Conservation (phyloP, 2,797 vertebrate genomes). For the Dendrocincla fuliginosa region DNA sequence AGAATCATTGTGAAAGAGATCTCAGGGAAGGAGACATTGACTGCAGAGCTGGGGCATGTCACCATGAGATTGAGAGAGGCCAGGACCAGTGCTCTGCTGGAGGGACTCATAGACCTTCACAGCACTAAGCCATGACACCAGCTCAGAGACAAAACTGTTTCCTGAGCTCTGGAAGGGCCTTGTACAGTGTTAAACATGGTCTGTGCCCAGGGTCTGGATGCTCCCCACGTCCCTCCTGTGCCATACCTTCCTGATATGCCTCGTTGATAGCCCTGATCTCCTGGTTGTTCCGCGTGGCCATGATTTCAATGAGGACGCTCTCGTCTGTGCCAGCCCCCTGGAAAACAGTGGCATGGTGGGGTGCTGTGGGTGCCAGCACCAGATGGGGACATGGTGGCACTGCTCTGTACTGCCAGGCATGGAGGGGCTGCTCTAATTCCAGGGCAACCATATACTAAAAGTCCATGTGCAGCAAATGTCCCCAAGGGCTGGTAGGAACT, state of each 20-base stretch:
- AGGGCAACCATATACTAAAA: not conserved
- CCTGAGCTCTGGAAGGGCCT: not conserved
- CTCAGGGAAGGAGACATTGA: not conserved
- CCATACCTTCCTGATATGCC: conserved; percentile 85
- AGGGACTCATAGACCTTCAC: not conserved
- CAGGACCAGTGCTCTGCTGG: not conserved
- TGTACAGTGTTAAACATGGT: rapidly evolving
- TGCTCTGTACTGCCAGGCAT: not conserved
- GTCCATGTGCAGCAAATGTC: not conserved
- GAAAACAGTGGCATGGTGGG: not conserved
- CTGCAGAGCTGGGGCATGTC: not conserved
- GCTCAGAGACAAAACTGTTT: not conserved
- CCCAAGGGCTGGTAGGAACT: not conserved
- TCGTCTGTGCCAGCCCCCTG: conserved; percentile 96
- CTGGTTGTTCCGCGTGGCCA: conserved; percentile 88
- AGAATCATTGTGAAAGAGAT: not conserved
- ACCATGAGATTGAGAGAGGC: not conserved
- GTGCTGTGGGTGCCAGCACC: not conserved
- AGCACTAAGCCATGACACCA: not conserved
- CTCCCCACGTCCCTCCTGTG: rapidly evolving
- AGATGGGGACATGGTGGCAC: not conserved
- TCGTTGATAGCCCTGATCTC: conserved; percentile 88
- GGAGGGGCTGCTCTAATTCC: not conserved
- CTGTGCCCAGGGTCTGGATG: not conserved
- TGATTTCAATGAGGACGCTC: conserved; percentile 90